Percentiles rank a stretch among this genome's conserved stretches.
Evolutionary conservation across 2,888 invertebrate genomes (phyloP).

Genomic region (Blastobasis adustella): DNA sequence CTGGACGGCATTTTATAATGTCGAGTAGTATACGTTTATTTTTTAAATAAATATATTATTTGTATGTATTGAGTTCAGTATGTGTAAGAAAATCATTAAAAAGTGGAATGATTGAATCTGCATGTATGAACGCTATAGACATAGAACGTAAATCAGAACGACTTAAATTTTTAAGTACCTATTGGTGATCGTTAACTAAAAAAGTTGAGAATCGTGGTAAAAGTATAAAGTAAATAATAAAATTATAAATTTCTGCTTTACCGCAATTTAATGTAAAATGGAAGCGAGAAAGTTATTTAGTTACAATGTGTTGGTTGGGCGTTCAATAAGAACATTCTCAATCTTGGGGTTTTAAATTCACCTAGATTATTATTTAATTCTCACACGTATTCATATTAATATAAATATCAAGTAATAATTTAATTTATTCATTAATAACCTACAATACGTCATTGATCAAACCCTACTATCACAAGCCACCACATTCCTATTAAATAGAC

Average conservation of each 20-base stretch:
- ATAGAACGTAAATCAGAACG: conserved; percentile 17
- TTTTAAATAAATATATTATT: conserved; percentile 16
- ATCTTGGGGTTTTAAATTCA: background rate
- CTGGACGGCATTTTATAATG: conserved; percentile 58
- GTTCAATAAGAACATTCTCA: background rate
- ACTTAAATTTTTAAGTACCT: too few species aligned
- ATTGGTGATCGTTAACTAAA: too few species aligned
- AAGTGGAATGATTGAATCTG: too few species aligned
- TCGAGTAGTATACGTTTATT: conserved; percentile 48
- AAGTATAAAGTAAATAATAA: too few species aligned
- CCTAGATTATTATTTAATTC: background rate
- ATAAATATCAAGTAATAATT: conserved; percentile 1
- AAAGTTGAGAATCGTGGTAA: too few species aligned
- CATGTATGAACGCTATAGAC: background rate
- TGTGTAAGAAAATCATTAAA: too few species aligned
- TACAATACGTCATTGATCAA: conserved; percentile 22
- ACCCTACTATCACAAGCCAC: conserved; percentile 66
- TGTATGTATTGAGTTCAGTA: background rate
- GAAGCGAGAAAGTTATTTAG: too few species aligned
- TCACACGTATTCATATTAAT: background rate
- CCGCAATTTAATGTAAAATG: too few species aligned
- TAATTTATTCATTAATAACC: conserved; percentile 4
- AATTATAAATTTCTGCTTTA: too few species aligned
- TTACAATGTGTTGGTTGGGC: too few species aligned
- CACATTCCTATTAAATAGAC: conserved; percentile 61